These are phyloP conservation scores for Hoplodrina blanda DNA, from an alignment of 2,888 invertebrate genomes.

Conservation along the genomic window DNA sequence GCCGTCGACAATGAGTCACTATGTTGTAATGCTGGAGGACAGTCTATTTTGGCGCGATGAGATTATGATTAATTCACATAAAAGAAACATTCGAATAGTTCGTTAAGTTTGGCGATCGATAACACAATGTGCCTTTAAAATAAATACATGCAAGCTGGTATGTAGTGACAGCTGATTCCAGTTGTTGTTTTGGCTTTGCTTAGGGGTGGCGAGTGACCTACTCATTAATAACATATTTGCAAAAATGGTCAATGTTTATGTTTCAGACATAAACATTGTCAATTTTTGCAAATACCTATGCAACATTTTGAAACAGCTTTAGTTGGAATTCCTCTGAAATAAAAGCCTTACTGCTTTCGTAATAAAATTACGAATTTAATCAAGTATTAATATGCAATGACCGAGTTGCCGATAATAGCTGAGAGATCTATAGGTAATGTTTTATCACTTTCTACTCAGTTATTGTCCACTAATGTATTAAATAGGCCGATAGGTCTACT, in stretches of 20 bases:
- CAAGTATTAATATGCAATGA: slow-evolving; percentile 10
- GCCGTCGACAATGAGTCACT: slow-evolving; percentile 84
- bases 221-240: slow-evolving; percentile 1
- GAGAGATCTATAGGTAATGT: not conserved
- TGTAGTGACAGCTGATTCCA: slow-evolving; percentile 1
- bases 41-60: slow-evolving; percentile 88
- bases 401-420: slow-evolving; percentile 1
- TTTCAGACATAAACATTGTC: not conserved
- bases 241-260: not conserved
- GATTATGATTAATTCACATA: slow-evolving; percentile 80
- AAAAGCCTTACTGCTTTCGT: not conserved
- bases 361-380: not conserved
- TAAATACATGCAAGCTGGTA: slow-evolving; percentile 9
- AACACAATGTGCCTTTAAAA: slow-evolving; percentile 19
- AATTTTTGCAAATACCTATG: too few relatives aligned
- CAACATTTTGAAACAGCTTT: not conserved
- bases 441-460: not conserved
- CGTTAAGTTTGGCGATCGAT: slow-evolving; percentile 60
- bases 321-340: not conserved
- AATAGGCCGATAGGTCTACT: not conserved
- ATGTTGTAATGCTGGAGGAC: slow-evolving; percentile 85
- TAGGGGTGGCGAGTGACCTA: slow-evolving; percentile 26
- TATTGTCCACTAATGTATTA: not conserved
- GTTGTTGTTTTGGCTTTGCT: slow-evolving; percentile 15
- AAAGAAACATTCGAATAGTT: slow-evolving; percentile 64